These are phyloP conservation scores for Amphimedon queenslandica DNA, from an alignment of 37 sponge, comb jelly and placozoan genomes.

Conservation along the genomic window DNA sequence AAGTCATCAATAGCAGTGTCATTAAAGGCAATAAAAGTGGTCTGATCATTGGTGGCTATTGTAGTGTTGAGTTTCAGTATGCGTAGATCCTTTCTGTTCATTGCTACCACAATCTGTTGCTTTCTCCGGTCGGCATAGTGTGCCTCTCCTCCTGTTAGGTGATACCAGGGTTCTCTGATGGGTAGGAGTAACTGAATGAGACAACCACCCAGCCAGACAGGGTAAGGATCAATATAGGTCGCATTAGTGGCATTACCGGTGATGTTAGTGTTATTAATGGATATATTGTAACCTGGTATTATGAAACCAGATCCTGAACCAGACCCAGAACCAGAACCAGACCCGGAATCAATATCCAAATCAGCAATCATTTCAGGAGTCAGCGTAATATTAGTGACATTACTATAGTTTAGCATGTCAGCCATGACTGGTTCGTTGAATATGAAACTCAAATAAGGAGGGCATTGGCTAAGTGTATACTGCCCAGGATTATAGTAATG, in stretches of 20 bases:
- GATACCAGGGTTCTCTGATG: constrained; percentile 40
- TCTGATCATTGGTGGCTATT: constrained; percentile 40
- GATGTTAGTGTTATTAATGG: neutral
- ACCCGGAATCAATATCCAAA: neutral
- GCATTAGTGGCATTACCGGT: neutral
- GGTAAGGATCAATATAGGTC: constrained; percentile 25
- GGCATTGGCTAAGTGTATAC: constrained; percentile 47
- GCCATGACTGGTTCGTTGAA: neutral
- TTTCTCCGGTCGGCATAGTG: constrained; percentile 62
- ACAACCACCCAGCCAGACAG: constrained; percentile 51
- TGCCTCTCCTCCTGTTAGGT: constrained; percentile 62
- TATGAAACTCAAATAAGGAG: constrained; percentile 2
- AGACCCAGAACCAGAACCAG: constrained; percentile 1
- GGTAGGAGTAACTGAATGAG: constrained; percentile 26
- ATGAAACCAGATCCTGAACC: constrained; percentile 1
- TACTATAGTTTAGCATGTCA: neutral
- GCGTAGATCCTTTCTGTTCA: constrained; percentile 65
- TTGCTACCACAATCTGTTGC: constrained; percentile 44
- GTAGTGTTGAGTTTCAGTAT: constrained; percentile 47
- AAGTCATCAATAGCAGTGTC: constrained; percentile 57
- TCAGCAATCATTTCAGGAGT: neutral
- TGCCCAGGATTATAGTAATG: constrained; percentile 30
- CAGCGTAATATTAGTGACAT: neutral
- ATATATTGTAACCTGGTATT: neutral
- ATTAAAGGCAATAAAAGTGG: constrained; percentile 68